These are phyloP conservation scores for Lampris megalopsis DNA, from an alignment of 2,113 vertebrate species.

Conservation along the genomic window DNA sequence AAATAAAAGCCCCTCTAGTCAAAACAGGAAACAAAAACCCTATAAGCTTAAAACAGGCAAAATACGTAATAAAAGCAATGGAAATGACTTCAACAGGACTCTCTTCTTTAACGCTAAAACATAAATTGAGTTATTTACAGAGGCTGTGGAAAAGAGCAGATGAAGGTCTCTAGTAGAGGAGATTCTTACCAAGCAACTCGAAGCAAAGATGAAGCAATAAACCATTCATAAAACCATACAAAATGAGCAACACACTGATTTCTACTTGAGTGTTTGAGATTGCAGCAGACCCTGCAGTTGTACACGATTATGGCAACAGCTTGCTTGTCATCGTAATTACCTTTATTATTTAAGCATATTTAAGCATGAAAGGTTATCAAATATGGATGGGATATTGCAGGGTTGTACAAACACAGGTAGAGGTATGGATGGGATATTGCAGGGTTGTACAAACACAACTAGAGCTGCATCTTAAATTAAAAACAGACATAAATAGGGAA, in stretches of 20 bases:
- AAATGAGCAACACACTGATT: conserved; percentile 18
- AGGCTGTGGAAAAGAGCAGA: no score
- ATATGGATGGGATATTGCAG: conserved; percentile 60
- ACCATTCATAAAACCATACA: neutral
- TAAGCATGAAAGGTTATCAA: conserved; percentile 54
- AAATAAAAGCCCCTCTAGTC: no score
- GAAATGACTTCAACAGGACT: no score
- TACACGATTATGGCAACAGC: conserved; percentile 9
- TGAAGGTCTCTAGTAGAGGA: no score
- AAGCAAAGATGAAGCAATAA: conserved; percentile 9
- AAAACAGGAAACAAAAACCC: no score
- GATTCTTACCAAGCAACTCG: neutral
- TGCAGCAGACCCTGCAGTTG: neutral
- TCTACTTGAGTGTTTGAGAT: neutral
- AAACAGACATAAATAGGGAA: conserved; percentile 7
- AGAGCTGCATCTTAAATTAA: conserved; percentile 40
- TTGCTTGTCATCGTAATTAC: conserved; percentile 31
- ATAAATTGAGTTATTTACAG: no score
- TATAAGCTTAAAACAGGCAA: no score
- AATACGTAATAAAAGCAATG: no score
- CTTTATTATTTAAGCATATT: conserved; percentile 55
- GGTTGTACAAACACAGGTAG: conserved; percentile 4
- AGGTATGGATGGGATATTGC: conserved; percentile 56
- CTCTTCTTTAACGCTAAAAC: no score
- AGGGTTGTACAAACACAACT: conserved; percentile 57